Evolutionary conservation across 2,113 vertebrate genomes (phyloP), one percentile per base, ranked within the genome.

Genomic region (Piaya cayana): DNA sequence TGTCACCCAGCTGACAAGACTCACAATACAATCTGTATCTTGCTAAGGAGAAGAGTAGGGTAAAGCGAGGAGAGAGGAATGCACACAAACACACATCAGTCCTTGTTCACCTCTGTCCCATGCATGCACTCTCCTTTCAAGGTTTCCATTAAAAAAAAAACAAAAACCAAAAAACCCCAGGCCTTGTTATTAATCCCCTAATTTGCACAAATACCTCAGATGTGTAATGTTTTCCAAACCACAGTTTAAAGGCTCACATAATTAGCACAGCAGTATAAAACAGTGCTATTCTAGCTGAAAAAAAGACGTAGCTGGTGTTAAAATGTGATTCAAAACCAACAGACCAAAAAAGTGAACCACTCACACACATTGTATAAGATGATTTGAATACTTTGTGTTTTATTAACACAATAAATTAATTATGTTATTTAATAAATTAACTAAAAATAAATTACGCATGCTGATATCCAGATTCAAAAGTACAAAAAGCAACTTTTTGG

Each of bases 201-300:
- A 93, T 95, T 86, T 94, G 90, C 82, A 84, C 90, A 86, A 92
- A 84, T 88, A 52, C 60, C 55, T 92, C 79, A 71, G 68, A 78
- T 78, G 71, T 71, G 72, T 92, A 86, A 90, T 88, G 82, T 88
- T 96, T 96, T 96, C 92, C 93, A 95, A 95, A 88, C 82, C 90
- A 71, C 85, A 81, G 36, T 71, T 96, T 93, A 86, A 96, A 88
- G 64, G 86, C 58, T 81, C 49, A 78, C 68, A 23, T 90, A 94
- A 94, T 95, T 96, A 94, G 86, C 64, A 75, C 52, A 86, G 76
- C 71, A 75, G 36, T 74, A 88, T 60, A 81, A 96, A 93, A 67
- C 76, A 45, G 64, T 90, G 81, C 43, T 70, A 29, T 90, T 93
- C 80, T 81, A 88, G 60, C 52, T 92, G 60, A 72, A 89, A 32